Base-by-base conservation (phyloP, 1,140 invertebrate species). In the Dolichoris vasculosae region DNA sequence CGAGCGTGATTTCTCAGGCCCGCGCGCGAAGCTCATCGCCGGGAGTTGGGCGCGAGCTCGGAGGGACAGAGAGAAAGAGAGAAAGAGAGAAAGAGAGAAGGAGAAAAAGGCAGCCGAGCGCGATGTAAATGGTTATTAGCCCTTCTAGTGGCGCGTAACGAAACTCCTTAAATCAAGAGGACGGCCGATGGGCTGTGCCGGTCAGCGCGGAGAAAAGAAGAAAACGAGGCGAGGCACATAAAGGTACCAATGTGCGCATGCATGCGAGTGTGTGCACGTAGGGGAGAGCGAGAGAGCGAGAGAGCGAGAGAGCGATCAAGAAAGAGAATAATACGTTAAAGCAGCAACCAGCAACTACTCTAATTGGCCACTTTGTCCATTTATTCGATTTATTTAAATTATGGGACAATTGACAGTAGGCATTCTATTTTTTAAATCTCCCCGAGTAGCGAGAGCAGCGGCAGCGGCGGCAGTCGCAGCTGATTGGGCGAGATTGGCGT, bases 321-420 rank as follows among this genome's bases (percentile, higher is more conserved):
- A 90, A 90, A 91, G 91, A 91, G 90, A 91, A 92, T 91, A 91
- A 93, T 92, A 92, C 90, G 89, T 91, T 92, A 91, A 93, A 93
- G 90, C 92, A 92, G 90, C 90, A 92, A 91, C 87, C 88, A 92
- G 90, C 92, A 93, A 93, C 92, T 93, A 93, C 92, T 93, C 92
- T 93, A 93, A 93, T 93, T 93, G 93, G 91, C 93, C 93, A 93
- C 93, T 93, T 93, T 93, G 93, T 93, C 92, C 93, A 93, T 93
- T 93, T 93, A 93, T 93, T 93, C 93, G 93, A 93, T 93, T 93
- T 93, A 93, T 93, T 93, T 93, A 93, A 93, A 93, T 93, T 93
- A 93, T 93, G 92, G 93, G 92, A 93, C 93, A 93, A 93, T 93
- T 93, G 93, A 93, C 93, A 93, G 92, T 93, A 93, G 93, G 93